Evolutionary conservation across 2,797 vertebrate species (phyloP), one percentile per base, ranked within the genome.

Genomic region (Rhadinocentrus ornatus): DNA sequence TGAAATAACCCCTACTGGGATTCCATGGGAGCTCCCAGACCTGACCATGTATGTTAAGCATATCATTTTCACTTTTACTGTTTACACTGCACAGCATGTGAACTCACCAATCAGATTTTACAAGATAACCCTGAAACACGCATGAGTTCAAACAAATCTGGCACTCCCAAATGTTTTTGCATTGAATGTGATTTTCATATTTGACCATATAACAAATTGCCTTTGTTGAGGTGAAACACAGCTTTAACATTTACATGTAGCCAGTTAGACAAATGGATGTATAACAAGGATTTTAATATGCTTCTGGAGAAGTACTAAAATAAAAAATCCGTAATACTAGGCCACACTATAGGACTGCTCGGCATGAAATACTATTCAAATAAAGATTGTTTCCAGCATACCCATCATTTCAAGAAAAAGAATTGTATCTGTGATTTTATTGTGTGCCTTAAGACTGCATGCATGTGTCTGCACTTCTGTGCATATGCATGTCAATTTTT

Each of bases 31-130:
- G 62, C 56, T 65, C 57, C 75, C 24, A 66, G 82, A 83, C 85
- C 77, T 88, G 66, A 90, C 81, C 70, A 75, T 84, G 81, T 86
- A 91, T 87, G 85, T 89, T 91, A 90, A 90, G 88, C 73, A 83
- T 86, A 85, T 89, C 58, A 85, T 78, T 86, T 88, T 84, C 74
- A 77, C 80, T 77, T 73, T 54, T 66, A 63, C 63, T 83, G 72
- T 81, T 81, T 81, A 84, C 84, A 80, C 74, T 69, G 54, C 75
- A 60, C 78, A 78, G 78, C 69, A 71, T 41, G 73, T 66, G 69
- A 80, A 85, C 81, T 80, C 73, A 60, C 62, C 69, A 67, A 67
- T 90, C 75, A 68, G 67, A 84, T 79, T 82, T 76, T 58, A 84
- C 84, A 66, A 75, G 29, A 57, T 64, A 46, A 22, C 41, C 59